A percentile compares a stretch with the other conserved stretches of the same genome.
Evolutionary conservation across 2,113 vertebrate genomes (phyloP).

Genomic region (Apodemus sylvaticus): DNA sequence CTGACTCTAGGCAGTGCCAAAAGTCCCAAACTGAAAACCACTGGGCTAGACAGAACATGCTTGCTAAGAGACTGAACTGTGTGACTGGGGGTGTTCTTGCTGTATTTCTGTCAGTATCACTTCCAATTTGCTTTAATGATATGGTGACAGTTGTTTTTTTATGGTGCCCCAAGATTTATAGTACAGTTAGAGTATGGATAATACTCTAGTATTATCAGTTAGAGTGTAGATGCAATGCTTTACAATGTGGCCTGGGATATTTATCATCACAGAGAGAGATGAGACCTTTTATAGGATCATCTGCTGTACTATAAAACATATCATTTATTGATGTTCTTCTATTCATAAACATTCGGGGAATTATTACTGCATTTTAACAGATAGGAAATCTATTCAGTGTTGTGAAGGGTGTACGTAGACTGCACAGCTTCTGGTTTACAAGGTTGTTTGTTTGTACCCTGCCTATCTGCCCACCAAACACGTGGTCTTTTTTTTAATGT

Average conservation of each 20-base stretch:
- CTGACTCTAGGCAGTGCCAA: background rate
- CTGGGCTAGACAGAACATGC: background rate
- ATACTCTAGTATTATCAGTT: too few relatives aligned
- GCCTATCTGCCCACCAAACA: background rate
- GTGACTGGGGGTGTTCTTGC: background rate
- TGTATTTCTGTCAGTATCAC: background rate
- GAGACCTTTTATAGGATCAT: background rate
- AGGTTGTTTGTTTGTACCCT: background rate
- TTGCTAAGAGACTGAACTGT: background rate
- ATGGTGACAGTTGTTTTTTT: background rate
- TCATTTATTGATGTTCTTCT: background rate
- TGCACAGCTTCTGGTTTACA: background rate
- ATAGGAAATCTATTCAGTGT: background rate
- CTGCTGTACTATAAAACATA: background rate
- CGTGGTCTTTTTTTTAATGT: background rate
- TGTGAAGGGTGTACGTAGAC: background rate
- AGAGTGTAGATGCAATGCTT: background rate
- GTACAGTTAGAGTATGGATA: background rate
- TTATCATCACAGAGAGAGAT: background rate
- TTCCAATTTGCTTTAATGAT: background rate
- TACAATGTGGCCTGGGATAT: background rate
- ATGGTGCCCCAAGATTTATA: background rate
- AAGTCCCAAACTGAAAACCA: background rate
- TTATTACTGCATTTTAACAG: background rate
- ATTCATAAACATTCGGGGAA: background rate